Percentiles rank a stretch among this genome's conserved stretches.
These are phyloP conservation scores for Onychostruthus taczanowskii DNA, from an alignment of 2,113 vertebrate species.

Conservation along the genomic window DNA sequence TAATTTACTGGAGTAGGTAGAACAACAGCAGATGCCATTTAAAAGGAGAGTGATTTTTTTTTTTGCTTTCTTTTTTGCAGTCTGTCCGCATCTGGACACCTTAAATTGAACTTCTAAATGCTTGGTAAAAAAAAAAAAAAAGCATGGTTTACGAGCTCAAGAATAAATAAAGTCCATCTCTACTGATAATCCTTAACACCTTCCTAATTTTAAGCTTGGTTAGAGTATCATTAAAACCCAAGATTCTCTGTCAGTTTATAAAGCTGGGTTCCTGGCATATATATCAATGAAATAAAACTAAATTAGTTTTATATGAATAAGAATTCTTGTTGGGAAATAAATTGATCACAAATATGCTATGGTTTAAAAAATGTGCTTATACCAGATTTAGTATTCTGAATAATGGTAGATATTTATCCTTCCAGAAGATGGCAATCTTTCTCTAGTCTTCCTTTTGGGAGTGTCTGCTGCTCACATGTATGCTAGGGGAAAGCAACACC, in stretches of 20 bases:
- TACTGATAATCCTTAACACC: not conserved
- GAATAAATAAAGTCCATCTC: not conserved
- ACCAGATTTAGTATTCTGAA: not conserved
- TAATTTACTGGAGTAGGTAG: not conserved
- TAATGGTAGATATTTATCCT: conserved; percentile 42
- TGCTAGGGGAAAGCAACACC: not conserved
- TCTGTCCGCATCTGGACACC: not conserved
- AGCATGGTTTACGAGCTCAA: not conserved
- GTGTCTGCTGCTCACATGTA: not conserved
- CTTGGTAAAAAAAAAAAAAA: not conserved
- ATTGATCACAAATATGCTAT: not conserved
- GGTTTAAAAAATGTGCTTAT: not conserved
- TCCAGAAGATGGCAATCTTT: conserved; percentile 65
- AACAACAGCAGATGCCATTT: not conserved
- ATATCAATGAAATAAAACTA: not conserved
- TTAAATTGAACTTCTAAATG: not conserved
- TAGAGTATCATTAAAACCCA: not conserved
- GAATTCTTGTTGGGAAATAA: not conserved
- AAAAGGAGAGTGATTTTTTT: not conserved
- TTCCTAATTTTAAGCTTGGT: not conserved
- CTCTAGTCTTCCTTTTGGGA: not conserved
- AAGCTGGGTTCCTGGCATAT: not conserved
- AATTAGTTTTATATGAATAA: not conserved
- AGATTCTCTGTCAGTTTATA: not conserved
- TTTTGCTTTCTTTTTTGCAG: not conserved